Evolutionary conservation across 1,140 invertebrate species (phyloP).

Genomic region (Calosoma granatense): DNA sequence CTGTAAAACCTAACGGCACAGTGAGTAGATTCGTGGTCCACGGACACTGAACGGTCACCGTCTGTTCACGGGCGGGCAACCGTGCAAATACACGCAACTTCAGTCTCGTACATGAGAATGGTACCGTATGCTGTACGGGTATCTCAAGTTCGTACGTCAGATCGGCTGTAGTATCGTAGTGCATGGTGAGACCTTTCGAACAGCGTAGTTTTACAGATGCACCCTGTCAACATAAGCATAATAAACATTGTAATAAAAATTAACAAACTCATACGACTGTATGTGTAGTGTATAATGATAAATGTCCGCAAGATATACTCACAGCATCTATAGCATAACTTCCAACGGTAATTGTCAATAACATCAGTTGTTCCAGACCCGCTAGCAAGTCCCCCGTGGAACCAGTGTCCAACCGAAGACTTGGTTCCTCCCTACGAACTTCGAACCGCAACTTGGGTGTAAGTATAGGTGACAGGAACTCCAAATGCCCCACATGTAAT

Average conservation of each 20-base stretch:
- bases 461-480: conserved; percentile 38
- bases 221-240: not conserved
- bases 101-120: conserved; percentile 54
- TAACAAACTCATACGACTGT: not conserved
- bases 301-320: no score
- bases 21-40: conserved; percentile 59
- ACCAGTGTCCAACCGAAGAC: conserved; percentile 38
- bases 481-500: conserved; percentile 43
- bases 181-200: conserved; percentile 44
- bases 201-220: conserved; percentile 40
- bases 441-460: conserved; percentile 40
- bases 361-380: conserved; percentile 57
- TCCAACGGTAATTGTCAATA: conserved; percentile 55
- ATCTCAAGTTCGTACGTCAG: conserved; percentile 50
- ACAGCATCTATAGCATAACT: conserved; percentile 39
- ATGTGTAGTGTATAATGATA: not conserved
- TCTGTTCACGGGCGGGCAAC: conserved; percentile 61
- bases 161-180: conserved; percentile 21
- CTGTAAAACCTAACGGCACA: conserved; percentile 64
- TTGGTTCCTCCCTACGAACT: conserved; percentile 44
- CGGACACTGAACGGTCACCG: conserved; percentile 59
- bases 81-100: conserved; percentile 58
- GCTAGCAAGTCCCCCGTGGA: conserved; percentile 51
- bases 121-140: conserved; percentile 49
- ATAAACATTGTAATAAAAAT: not conserved